A percentile compares a stretch with the other conserved stretches of the same genome.
These are phyloP conservation scores for Trachops cirrhosus DNA, from an alignment of 2,797 vertebrate species.

Conservation along the genomic window DNA sequence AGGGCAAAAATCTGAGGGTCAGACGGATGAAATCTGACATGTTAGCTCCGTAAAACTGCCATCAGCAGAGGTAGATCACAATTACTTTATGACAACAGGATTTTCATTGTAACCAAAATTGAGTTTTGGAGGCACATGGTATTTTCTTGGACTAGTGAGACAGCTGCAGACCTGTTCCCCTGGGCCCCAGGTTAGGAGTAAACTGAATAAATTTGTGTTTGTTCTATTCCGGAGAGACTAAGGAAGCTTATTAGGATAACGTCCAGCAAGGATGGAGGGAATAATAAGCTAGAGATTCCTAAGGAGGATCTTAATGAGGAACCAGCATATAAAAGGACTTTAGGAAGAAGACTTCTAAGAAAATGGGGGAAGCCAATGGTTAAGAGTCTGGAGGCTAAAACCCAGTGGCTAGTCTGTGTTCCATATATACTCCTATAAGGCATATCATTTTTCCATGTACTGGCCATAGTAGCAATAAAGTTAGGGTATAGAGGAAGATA, in stretches of 20 bases:
- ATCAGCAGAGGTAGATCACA: not conserved
- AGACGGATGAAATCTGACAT: not conserved
- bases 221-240: not conserved
- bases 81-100: not conserved
- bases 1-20: not conserved
- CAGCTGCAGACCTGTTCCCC: not conserved
- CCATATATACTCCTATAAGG: not conserved
- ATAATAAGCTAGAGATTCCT: not conserved
- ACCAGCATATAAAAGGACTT: not conserved
- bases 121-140: not conserved
- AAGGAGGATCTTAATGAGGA: not conserved
- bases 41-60: not conserved
- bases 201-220: not conserved
- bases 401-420: not conserved
- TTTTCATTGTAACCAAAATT: constrained; percentile 21
- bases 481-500: not conserved
- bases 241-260: not conserved
- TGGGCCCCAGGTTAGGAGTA: not conserved
- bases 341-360: not conserved
- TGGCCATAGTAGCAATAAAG: not conserved
- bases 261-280: not conserved
- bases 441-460: not conserved
- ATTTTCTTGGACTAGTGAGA: not conserved
- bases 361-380: not conserved
- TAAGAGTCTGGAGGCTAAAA: not conserved